These are phyloP conservation scores for Cyclina sinensis DNA, from an alignment of 1,140 invertebrate species.

Conservation along the genomic window DNA sequence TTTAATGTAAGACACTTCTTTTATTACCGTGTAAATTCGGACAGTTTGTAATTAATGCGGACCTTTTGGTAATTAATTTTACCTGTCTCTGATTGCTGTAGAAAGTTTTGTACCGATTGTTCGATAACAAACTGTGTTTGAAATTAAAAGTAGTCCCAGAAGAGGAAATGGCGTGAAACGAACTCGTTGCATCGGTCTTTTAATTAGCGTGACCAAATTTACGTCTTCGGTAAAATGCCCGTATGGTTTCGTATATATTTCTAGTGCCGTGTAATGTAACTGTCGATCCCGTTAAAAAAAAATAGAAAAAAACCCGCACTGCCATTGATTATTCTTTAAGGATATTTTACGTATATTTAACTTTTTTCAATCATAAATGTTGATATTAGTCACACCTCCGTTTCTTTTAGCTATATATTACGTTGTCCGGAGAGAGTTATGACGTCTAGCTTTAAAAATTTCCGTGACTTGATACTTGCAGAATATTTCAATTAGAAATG, in stretches of 20 bases:
- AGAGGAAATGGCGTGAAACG: background rate
- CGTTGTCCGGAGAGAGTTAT: no score
- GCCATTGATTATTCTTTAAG: no score
- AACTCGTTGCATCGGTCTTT: background rate
- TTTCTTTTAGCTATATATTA: no score
- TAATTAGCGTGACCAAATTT: constrained; percentile 36
- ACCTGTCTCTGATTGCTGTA: constrained; percentile 25
- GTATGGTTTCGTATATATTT: background rate
- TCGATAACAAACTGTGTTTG: constrained; percentile 44
- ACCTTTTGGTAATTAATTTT: no score
- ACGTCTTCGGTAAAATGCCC: background rate
- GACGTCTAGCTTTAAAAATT: no score
- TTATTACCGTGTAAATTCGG: constrained; percentile 52
- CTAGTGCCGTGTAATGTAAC: background rate
- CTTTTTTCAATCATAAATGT: no score
- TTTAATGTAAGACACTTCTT: constrained; percentile 32
- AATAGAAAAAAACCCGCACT: no score
- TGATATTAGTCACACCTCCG: no score
- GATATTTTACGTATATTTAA: no score
- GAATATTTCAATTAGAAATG: no score
- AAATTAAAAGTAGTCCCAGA: constrained; percentile 20
- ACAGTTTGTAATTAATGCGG: constrained; percentile 53
- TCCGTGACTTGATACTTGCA: no score
- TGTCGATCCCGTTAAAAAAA: background rate
- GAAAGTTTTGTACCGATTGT: constrained; percentile 5